Evolutionary conservation across 2,888 invertebrate genomes (phyloP), one percentile per base, ranked within the genome.

Genomic region (Brenthis daphne): DNA sequence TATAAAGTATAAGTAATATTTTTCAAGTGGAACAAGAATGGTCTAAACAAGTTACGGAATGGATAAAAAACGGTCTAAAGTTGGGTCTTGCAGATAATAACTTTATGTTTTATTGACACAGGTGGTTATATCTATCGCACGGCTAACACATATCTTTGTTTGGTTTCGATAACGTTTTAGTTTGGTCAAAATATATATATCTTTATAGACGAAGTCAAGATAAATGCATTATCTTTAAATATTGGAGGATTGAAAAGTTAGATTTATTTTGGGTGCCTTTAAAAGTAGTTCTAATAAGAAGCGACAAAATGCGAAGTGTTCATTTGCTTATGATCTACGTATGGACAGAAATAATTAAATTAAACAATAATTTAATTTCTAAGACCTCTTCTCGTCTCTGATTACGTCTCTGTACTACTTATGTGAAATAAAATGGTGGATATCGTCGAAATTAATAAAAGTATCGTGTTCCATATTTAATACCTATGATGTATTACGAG

Each of bases 41-140:
- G 20, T 3, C 29, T 43, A 56, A 56, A 56, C 24, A 14, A 37
- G 55, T 56, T 61, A n/a, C 56, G 11, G 29, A 16, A 24, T n/a
- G 24, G 16, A 57, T 43, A 51, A 29, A 63, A 67, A 63, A 61
- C 13, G 3, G n/a, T 51, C 50, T 11, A 20, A 43, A 43, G 56
- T 61, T 54, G 48, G 60, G 43, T 63, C 54, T 48, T 16, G 48
- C 56, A 47, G 60, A 64, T 57, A 65, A 48, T 70, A 50, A 64
- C 33, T 55, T 65, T 20, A 50, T 68, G 65, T 57, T 64, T 55
- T 72, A 65, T 72, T 69, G 64, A 67, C 67, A 65, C 69, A 71
- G 69, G 63, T 67, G 72, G 67, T 72, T 69, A 64, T 57, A 37
- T 37, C 65, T 72, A 65, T 64, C 61, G 67, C 64, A 6, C 51